These are phyloP conservation scores for Ischnura elegans DNA, from an alignment of 2,888 invertebrate species.

Conservation along the genomic window DNA sequence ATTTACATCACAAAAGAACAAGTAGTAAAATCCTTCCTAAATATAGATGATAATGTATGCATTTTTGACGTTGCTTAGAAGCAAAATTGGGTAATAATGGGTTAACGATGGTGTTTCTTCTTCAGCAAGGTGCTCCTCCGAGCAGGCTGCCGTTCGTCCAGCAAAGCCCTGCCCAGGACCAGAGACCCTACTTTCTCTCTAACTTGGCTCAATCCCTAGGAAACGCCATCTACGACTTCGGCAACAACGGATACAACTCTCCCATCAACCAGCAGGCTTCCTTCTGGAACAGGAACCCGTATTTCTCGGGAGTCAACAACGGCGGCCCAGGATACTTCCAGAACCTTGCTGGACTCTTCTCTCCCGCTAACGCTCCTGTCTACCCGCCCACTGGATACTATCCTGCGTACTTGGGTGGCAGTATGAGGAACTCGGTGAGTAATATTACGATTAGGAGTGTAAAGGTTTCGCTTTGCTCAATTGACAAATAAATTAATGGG, in stretches of 20 bases:
- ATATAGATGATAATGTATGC: too few relatives aligned
- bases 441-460: not conserved
- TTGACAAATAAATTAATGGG: too few relatives aligned
- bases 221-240: slow-evolving; percentile 37
- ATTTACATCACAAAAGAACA: too few relatives aligned
- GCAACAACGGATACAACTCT: slow-evolving; percentile 20
- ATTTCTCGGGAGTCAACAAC: not conserved
- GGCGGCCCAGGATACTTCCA: slow-evolving; percentile 51
- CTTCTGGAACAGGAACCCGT: slow-evolving; percentile 22
- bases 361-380: slow-evolving; percentile 77
- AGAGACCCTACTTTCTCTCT: slow-evolving; percentile 39
- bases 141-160: slow-evolving; percentile 5
- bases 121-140: not conserved
- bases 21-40: too few relatives aligned
- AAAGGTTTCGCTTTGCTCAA: too few relatives aligned
- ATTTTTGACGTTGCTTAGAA: too few relatives aligned
- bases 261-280: not conserved
- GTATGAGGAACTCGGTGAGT: slow-evolving; percentile 73
- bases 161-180: slow-evolving; percentile 45
- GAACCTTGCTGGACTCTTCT: slow-evolving; percentile 68
- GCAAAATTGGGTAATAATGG: too few relatives aligned
- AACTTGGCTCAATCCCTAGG: slow-evolving; percentile 49
- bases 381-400: slow-evolving; percentile 78
- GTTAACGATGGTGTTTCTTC: too few relatives aligned
- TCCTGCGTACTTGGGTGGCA: slow-evolving; percentile 75